phyloP scores from a whole-genome alignment of 2,888 invertebrate species.

The Hirtodrosophila duncani region DNA sequence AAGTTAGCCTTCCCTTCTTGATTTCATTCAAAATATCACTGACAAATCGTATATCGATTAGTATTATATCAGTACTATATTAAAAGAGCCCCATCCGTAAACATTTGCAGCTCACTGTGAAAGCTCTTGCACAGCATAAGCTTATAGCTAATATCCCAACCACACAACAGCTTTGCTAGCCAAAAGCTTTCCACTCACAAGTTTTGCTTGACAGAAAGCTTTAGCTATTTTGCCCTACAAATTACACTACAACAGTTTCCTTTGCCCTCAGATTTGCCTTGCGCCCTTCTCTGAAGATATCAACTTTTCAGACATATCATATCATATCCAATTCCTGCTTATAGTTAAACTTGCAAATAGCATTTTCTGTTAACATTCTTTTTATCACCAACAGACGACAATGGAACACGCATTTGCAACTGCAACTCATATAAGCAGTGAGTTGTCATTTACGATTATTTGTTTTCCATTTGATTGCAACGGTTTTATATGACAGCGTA shows the following conservation, averaged over 20 bases:
- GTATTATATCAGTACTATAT: no score
- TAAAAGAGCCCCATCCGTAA: no score
- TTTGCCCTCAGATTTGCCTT: neutral
- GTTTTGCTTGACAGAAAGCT: no score
- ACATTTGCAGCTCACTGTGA: conserved; percentile 5
- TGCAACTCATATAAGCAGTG: conserved; percentile 27
- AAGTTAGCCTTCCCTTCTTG: no score
- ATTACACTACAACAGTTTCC: neutral
- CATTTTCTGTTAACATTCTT: conserved; percentile 16
- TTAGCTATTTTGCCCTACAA: neutral
- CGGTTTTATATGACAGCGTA: conserved; percentile 32
- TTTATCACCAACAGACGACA: conserved; percentile 18
- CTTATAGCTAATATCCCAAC: conserved; percentile 19
- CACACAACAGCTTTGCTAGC: conserved; percentile 2
- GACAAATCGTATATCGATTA: no score
- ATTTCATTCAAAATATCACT: no score
- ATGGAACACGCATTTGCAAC: conserved; percentile 15
- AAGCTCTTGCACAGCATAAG: neutral
- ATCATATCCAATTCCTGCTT: neutral
- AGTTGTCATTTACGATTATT: conserved; percentile 31
- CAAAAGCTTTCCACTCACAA: no score
- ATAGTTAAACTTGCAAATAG: conserved; percentile 5
- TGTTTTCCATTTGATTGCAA: conserved; percentile 25
- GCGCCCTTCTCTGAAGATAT: neutral
- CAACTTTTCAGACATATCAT: neutral